phyloP scores from a whole-genome alignment of 1,140 invertebrate species.

The Spodoptera litura region DNA sequence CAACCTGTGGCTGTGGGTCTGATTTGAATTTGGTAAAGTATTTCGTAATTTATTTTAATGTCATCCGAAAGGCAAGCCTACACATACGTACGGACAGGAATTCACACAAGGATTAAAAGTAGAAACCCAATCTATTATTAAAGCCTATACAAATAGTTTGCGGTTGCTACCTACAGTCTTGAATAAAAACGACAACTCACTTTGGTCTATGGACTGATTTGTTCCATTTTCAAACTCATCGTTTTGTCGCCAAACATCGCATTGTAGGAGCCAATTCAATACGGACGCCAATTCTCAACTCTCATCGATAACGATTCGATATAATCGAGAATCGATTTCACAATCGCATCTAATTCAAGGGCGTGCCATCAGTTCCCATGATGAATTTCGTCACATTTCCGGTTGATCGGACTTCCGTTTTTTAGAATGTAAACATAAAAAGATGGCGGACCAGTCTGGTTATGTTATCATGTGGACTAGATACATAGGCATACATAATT shows the following conservation, averaged over 20 bases:
- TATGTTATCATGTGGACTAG: conserved; percentile 23
- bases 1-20: neutral
- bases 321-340: conserved; percentile 38
- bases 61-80: neutral
- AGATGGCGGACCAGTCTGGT: conserved; percentile 1
- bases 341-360: conserved; percentile 60
- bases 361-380: conserved; percentile 69
- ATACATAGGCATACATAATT: conserved; percentile 15
- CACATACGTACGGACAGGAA: too few relatives aligned
- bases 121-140: too few relatives aligned
- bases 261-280: conserved; percentile 38
- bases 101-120: too few relatives aligned
- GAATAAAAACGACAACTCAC: neutral
- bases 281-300: conserved; percentile 38
- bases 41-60: neutral
- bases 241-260: conserved; percentile 32
- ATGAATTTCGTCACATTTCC: conserved; percentile 59
- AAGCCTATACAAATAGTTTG: neutral
- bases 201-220: neutral
- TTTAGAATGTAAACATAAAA: conserved; percentile 24
- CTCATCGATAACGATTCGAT: conserved; percentile 35
- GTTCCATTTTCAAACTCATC: conserved; percentile 18
- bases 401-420: conserved; percentile 52
- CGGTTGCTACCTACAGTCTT: neutral
- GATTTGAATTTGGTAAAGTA: neutral